Evolutionary conservation across 2,113 vertebrate genomes (phyloP), one percentile per base, ranked within the genome.

Genomic region (Xiphophorus couchianus): DNA sequence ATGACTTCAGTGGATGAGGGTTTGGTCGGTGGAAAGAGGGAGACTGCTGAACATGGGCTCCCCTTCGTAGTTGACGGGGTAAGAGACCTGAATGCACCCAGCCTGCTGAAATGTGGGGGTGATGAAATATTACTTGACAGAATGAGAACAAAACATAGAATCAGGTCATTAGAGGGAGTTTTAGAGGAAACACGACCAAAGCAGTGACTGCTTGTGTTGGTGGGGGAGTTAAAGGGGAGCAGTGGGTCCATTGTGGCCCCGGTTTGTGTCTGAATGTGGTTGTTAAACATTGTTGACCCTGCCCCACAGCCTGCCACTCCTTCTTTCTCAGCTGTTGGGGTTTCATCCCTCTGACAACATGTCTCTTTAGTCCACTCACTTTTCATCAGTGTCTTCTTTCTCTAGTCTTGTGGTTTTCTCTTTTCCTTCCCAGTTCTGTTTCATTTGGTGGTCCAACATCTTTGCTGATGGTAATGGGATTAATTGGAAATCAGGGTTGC

Each of bases 11-110:
- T 66, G 81, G 62, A 87, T 76, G 85, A 84, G 81, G 84, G 70
- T 66, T 85, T 83, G 80, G 73, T 85, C 51, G 80, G 73, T 66
- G 83, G 77, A 77, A 63, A 67, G 60, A 85, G 82, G 85, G 85
- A 85, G 77, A 28, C 80, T 69, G 83, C 83, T 77, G 78, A 78
- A 72, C 77, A 88, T 91, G 90, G 90, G 88, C 85, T 90, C 84
- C 86, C 88, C 88, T 83, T 86, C 76, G 72, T 89, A 87, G 84
- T 81, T 30, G 82, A 83, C 82, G 66, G 89, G 91, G 91, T 93
- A 92, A 91, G 90, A 64, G 17, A 72, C 39, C 76, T 66, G 67
- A 82, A 75, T 80, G 82, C 77, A 71, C 66, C 69, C 76, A 74
- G 15, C 65, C 78, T 70, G 74, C 77, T 81, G 74, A 75, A 74